These are phyloP conservation scores for Fistularia tabacaria DNA, from an alignment of 2,797 vertebrate genomes.

Conservation along the genomic window DNA sequence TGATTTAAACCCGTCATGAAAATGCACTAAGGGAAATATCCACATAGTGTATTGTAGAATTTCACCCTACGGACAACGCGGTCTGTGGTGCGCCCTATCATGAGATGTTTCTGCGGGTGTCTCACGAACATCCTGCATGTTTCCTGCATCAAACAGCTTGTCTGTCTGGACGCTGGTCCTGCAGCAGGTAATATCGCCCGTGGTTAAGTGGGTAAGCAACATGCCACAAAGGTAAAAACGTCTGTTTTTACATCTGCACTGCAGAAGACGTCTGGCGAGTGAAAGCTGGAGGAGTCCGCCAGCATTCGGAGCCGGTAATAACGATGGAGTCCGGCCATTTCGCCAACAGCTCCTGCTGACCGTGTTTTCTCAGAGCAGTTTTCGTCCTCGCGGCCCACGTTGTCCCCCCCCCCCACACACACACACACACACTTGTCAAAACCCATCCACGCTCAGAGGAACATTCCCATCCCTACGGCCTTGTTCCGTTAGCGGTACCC, in stretches of 20 bases:
- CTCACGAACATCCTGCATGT: too few relatives aligned
- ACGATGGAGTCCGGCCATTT: constrained; percentile 51
- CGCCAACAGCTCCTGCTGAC: constrained; percentile 61
- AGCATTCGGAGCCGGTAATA: constrained; percentile 58
- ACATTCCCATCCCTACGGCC: constrained; percentile 57
- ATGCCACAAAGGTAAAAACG: constrained; percentile 37
- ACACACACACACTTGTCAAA: constrained; percentile 66
- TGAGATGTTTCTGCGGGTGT: too few relatives aligned
- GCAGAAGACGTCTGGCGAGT: constrained; percentile 42
- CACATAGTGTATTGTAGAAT: too few relatives aligned
- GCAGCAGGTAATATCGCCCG: constrained; percentile 13
- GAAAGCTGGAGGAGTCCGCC: constrained; percentile 41
- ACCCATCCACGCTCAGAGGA: constrained; percentile 50
- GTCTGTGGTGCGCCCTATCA: too few relatives aligned
- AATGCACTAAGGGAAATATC: too few relatives aligned
- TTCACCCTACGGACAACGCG: too few relatives aligned
- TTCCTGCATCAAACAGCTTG: too few relatives aligned
- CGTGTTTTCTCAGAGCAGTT: constrained; percentile 56
- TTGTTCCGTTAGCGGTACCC: constrained; percentile 42
- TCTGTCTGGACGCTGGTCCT: neutral
- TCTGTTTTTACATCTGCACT: constrained; percentile 24
- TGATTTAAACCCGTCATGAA: too few relatives aligned
- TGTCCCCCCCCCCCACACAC: constrained; percentile 47
- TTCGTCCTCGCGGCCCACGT: constrained; percentile 42
- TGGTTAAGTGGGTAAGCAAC: constrained; percentile 19